These are phyloP conservation scores for Silurus aristotelis DNA, from an alignment of 2,797 vertebrate species.

Conservation along the genomic window DNA sequence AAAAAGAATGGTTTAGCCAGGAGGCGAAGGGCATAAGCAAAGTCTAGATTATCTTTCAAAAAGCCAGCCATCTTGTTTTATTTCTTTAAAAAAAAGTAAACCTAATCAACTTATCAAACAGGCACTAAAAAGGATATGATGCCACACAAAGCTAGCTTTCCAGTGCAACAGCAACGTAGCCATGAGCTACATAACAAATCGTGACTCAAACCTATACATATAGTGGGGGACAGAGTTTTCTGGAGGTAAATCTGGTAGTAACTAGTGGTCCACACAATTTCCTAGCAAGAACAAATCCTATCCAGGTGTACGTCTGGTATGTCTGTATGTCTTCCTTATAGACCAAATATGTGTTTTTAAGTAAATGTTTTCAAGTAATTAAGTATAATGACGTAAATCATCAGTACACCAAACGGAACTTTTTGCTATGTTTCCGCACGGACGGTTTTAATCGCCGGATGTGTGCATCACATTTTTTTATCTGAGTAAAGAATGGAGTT, in stretches of 20 bases:
- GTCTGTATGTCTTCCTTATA: neutral
- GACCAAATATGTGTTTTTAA: no score
- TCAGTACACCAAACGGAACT: no score
- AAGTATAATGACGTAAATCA: no score
- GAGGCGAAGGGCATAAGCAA: constrained; percentile 19
- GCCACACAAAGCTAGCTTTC: neutral
- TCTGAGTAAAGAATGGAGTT: no score
- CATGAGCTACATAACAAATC: neutral
- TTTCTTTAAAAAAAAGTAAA: neutral
- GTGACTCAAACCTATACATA: neutral
- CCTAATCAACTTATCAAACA: neutral
- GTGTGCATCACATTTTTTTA: no score
- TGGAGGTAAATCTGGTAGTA: neutral
- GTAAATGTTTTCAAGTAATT: no score
- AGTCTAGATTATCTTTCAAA: constrained; percentile 37
- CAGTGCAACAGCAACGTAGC: neutral
- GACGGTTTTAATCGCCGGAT: no score
- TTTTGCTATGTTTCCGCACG: no score
- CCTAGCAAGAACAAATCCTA: neutral
- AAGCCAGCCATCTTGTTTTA: neutral
- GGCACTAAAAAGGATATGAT: neutral
- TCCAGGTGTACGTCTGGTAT: neutral
- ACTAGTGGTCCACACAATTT: neutral
- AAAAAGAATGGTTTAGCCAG: constrained; percentile 25
- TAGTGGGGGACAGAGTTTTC: neutral